phyloP scores from a whole-genome alignment of 2,797 vertebrate species.

The Champsocephalus esox region DNA sequence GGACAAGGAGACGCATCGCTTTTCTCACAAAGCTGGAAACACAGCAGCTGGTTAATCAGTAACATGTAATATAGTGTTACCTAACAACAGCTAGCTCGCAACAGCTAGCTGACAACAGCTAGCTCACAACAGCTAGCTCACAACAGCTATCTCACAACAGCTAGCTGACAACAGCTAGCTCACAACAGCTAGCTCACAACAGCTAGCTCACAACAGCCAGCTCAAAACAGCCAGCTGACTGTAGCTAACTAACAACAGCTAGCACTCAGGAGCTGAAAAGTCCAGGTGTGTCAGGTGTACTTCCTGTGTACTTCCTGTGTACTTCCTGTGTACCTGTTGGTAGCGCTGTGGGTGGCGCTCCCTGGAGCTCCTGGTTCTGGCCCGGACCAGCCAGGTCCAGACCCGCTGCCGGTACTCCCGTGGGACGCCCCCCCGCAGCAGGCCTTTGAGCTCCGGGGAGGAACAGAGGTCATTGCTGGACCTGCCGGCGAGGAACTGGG shows the following conservation, averaged over 20 bases:
- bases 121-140: too few species aligned
- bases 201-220: fast-evolving
- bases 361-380: constrained; percentile 75
- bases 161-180: fast-evolving
- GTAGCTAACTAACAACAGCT: too few species aligned
- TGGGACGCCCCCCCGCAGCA: constrained; percentile 90
- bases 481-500: constrained; percentile 82
- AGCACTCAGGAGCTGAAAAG: too few species aligned
- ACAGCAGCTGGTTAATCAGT: constrained; percentile 13
- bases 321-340: constrained; percentile 60
- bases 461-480: constrained; percentile 80
- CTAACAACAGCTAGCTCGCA: too few species aligned
- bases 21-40: constrained; percentile 83
- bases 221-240: too few species aligned
- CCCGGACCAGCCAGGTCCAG: constrained; percentile 89
- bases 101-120: too few species aligned
- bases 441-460: constrained; percentile 84
- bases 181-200: fast-evolving
- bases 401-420: constrained; percentile 86
- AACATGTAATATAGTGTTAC: too few species aligned
- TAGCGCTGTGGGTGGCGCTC: constrained; percentile 82
- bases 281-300: background rate
- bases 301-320: fast-evolving
- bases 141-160: too few species aligned
- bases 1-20: constrained; percentile 83